Percentiles rank a stretch among this genome's conserved stretches.
These are phyloP conservation scores for Sciaenops ocellatus DNA, from an alignment of 2,797 vertebrate genomes.

Conservation along the genomic window DNA sequence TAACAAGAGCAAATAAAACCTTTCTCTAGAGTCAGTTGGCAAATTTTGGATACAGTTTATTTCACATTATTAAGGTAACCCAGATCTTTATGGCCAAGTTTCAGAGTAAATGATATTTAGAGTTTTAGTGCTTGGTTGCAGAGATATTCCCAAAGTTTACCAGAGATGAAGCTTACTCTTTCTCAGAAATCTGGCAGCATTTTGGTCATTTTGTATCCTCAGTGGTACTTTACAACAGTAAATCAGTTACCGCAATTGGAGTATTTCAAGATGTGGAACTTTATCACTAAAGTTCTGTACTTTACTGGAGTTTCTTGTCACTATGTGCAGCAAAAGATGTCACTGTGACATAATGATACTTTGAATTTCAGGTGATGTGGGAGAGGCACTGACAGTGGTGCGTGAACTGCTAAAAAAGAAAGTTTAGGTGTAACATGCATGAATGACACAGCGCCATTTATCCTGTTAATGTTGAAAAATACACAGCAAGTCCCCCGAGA, in stretches of 20 bases:
- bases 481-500: not conserved
- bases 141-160: not conserved
- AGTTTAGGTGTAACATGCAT: too few species aligned
- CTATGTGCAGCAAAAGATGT: too few species aligned
- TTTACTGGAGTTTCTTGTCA: not conserved
- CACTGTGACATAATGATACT: too few species aligned
- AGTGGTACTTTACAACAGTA: too few species aligned
- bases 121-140: not conserved
- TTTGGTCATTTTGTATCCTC: too few species aligned
- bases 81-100: not conserved
- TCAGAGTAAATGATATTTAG: not conserved
- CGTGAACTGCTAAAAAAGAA: too few species aligned
- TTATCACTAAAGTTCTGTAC: too few species aligned
- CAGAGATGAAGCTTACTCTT: not conserved
- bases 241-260: not conserved
- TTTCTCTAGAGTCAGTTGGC: not conserved
- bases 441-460: not conserved
- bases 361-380: not conserved
- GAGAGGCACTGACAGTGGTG: too few species aligned
- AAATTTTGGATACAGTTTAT: not conserved
- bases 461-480: not conserved
- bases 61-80: not conserved
- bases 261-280: not conserved
- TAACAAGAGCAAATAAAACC: conserved; percentile 10
- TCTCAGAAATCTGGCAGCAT: not conserved